Conservation (phyloP, 1,140 invertebrate genomes). For the Bicyclus anynana region DNA sequence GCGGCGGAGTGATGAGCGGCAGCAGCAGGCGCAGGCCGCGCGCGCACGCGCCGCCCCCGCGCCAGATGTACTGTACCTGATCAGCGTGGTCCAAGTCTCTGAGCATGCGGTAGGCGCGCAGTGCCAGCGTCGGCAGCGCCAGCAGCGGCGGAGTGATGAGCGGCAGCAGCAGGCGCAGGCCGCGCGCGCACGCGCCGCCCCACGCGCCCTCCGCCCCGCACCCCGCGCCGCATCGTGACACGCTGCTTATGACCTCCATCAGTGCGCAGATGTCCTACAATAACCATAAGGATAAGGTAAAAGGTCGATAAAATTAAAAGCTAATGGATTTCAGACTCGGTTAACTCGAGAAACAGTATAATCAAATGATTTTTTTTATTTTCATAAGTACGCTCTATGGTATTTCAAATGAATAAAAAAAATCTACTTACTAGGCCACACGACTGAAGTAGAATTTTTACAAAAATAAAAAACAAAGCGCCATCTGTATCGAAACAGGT, state of each 20-base stretch:
- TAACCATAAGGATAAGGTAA: background rate
- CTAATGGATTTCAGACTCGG: no score
- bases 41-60: conserved; percentile 47
- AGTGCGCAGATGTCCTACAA: conserved; percentile 60
- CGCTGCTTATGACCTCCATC: conserved; percentile 58
- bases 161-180: conserved; percentile 54
- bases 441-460: no score
- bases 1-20: conserved; percentile 48
- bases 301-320: no score
- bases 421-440: no score
- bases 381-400: no score
- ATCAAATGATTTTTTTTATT: no score
- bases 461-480: no score
- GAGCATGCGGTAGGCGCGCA: conserved; percentile 55
- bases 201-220: conserved; percentile 44
- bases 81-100: conserved; percentile 48
- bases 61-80: conserved; percentile 44
- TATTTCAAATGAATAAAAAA: no score
- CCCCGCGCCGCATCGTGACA: conserved; percentile 49
- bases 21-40: conserved; percentile 53
- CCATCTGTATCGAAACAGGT: no score
- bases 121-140: conserved; percentile 53
- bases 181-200: conserved; percentile 47
- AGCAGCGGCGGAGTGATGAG: conserved; percentile 57
- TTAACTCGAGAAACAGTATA: no score